Evolutionary conservation across 1,140 invertebrate genomes (phyloP), one percentile per base, ranked within the genome.

Genomic region (Drosophila ohnishii): DNA sequence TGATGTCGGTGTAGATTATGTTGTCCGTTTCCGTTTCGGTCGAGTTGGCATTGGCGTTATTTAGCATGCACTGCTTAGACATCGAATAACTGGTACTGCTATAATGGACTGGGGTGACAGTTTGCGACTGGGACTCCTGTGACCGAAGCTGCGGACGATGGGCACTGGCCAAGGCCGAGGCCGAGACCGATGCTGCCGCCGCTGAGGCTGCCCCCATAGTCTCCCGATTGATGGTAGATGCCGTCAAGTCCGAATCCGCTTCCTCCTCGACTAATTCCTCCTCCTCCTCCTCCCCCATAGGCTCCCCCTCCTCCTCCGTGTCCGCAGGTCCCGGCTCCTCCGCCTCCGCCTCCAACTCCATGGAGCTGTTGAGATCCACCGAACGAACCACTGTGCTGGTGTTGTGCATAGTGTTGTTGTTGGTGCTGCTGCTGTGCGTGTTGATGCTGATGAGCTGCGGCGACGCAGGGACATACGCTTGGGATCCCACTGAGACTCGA

Each of bases 51-150:
- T 90, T 91, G 37, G 82, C 90, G 67, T 90, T 91, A 65, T 91
- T 91, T 22, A 91, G 77, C 86, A 91, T 90, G 75, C 83, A 90
- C 78, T 91, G 90, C 67, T 92, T 92, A 92, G 91, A 92, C 91
- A 91, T 92, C 91, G 89, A 92, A 92, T 91, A 92, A 72, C 72
- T 91, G 71, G 91, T 92, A 92, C 83, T 92, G 91, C 91, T 92
- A 92, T 92, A 92, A 92, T 90, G 91, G 80, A 87, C 81, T 92
- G 86, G 91, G 66, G 86, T 92, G 91, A 72, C 90, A 92, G 83
- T 81, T 80, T 91, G 90, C 56, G 90, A 91, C 90, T 91, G 90
- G 86, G 84, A 89, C 84, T 91, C 88, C 84, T 89, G 90, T 89
- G 78, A 91, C 69, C 75, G 90, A 90, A 88, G 90, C 84, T 77